These are phyloP conservation scores for Clavelina lepadiformis DNA, from an alignment of 23 tunicate species.

Conservation along the genomic window DNA sequence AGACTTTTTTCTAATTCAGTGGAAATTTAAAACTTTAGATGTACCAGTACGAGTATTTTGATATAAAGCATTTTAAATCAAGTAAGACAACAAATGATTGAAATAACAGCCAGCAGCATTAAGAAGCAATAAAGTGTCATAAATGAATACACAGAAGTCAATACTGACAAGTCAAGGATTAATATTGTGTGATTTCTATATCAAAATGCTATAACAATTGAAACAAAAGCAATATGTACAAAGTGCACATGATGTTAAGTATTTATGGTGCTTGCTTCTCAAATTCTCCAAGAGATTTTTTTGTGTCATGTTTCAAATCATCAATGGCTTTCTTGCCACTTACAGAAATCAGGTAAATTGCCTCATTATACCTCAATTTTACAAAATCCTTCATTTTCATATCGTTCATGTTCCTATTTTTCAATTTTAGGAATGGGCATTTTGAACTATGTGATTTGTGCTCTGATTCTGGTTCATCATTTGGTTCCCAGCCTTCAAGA, in stretches of 20 bases:
- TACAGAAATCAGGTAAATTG: neutral
- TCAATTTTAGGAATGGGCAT: conserved; percentile 46
- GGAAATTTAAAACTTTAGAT: no score
- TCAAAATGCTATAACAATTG: neutral
- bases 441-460: conserved; percentile 35
- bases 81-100: no score
- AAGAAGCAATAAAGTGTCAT: no score
- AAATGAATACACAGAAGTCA: no score
- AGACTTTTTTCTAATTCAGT: no score
- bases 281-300: neutral
- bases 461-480: conserved; percentile 59
- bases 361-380: neutral
- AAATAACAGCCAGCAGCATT: no score
- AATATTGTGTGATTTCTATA: neutral
- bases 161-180: no score
- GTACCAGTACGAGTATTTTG: no score
- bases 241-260: no score
- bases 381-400: conserved; percentile 40
- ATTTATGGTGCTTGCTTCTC: neutral
- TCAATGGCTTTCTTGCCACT: neutral
- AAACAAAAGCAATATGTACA: neutral
- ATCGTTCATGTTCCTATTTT: conserved; percentile 11
- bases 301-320: neutral
- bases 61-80: no score
- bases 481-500: conserved; percentile 85